Evolutionary conservation across 2,113 vertebrate genomes (phyloP), one percentile per base, ranked within the genome.

Genomic region (Cichladusa arquata): DNA sequence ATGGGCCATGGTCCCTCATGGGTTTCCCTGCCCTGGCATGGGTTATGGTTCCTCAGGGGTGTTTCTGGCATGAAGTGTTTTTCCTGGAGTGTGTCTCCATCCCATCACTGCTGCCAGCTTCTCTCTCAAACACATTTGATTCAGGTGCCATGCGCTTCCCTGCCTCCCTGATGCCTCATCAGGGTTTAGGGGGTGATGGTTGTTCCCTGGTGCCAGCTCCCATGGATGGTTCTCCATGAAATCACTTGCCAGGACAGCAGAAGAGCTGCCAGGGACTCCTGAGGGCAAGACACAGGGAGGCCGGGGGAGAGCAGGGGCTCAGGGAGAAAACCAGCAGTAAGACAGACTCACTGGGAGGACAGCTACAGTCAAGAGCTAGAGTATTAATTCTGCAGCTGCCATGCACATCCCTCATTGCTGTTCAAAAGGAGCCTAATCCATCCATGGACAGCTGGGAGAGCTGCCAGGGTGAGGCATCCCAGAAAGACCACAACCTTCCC

Each of bases 401-500:
- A 70, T 0, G 1, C 13, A 19, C 29, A 15, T 16, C 22, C 50
- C 3, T 5, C 1, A 16, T 0, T 90, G 66, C 48, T 69, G 11
- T 23, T 91, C 53, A 78, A 87, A 81, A 86, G 56, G 67, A 92
- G 65, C 60, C 28, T 5, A 60, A 86, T 66, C 47, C 24, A 84
- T 58, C 36, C 56, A 62, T 0, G 0, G 12, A 51, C 47, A 74
- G 19, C 69, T 74, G 48, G 57, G 40, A 92, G 26, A 71, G 56
- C 34, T 78, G 56, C 42, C 88, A 94, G 44, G 1, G 1, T 10
- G 25, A 86, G 40, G 19, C 2, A 1, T 64, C 51, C 44, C 0
- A 0, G 65, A 1, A 3, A 24, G 51, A 70, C 24, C 0, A 0
- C 6, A 5, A 51, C 38, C 29, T 70, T 58, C 0, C 0, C 7